Evolutionary conservation across 1,140 invertebrate species (phyloP), one percentile per base, ranked within the genome.

Genomic region (Drosophila sp.): DNA sequence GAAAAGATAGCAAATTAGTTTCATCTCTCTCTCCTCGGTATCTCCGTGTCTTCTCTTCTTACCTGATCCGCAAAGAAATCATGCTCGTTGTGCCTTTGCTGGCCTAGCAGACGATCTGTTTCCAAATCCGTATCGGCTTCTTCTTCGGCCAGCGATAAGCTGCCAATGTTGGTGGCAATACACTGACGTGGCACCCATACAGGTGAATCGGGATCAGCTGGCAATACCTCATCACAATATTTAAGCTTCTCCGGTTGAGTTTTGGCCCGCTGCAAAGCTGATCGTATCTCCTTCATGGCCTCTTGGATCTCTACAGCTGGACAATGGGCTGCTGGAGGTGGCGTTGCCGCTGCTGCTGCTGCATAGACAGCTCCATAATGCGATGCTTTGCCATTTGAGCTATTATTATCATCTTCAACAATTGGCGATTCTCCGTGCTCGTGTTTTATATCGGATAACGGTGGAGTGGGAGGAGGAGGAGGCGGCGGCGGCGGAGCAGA

Each of bases 71-170:
- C 96, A 87, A 96, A 98, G 92, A 97, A 98, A 66, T 96, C 96
- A 92, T 96, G 96, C 91, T 98, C 97, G 72, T 97, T 96, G 11
- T 96, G 96, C 73, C 96, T 93, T 87, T 98, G 97, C 91, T 98
- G 96, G 4, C 97, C 97, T 23, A 98, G 94, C 50, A 98, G 92
- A 76, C 97, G 93, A 92, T 98, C 97, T 17, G 97, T 98, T 93
- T 98, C 97, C 66, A 97, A 93, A 91, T 97, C 97, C 0, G 97
- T 97, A 79, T 97, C 96, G 3, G 96, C 95, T 92, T 97, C 96
- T 84, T 97, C 96, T 93, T 92, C 91, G 4, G 89, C 80, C 0
- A 56, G 23, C 4, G 76, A 50, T 25, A 41, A 1, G 50, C 47
- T 23, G 27, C 30, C 1, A 3, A 50, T 50, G 6, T 50, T 50